Base-by-base conservation (phyloP, 2,797 vertebrate genomes). In the Sebastes kiyomatsui region DNA sequence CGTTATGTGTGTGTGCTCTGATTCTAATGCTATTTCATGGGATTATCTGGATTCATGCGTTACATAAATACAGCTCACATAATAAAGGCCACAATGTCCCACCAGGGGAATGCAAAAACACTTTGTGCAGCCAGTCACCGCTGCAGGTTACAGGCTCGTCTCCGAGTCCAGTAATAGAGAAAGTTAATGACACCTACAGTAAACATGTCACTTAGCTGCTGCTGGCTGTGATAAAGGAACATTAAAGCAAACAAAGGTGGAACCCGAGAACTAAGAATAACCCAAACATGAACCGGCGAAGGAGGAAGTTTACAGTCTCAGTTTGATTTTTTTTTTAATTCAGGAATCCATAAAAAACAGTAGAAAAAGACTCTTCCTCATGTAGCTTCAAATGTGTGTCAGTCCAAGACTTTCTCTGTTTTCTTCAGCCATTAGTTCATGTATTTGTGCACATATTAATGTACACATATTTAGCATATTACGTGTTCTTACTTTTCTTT, bases 11-110 rank as follows among this genome's bases (percentile, higher is more conserved):
- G 11, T 32, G 33, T 32, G 13, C 12, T 35, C 30, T 75, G 55
- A 42, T 77, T 83, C 61, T 86, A 88, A 92, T 75, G 65, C 75
- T 81, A 72, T 87, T 90, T 74, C 62, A 86, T 61, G 52, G 83
- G 88, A 88, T 94, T 88, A 92, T 90, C 81, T 87, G 82, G 28
- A 76, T 81, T 81, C 46, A 83, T 83, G 86, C 72, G 7, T 91
- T 91, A 82, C 83, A 89, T 91, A 89, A 93, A 90, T 76, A 77
- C 69, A 67, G 64, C 59, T 80, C 79, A 62, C 78, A 83, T 79
- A 84, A 82, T 78, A 83, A 83, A 87, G 77, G 81, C 82, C 68
- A 46, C 84, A 64, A 56, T 87, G 86, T 79, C 38, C 59, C 75
- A 61, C 55, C 22, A 33, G 8, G 59, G 59, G 70, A 90, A 87